Evolutionary conservation across 2,797 vertebrate species (phyloP).

Genomic region (Phrynocephalus forsythii): DNA sequence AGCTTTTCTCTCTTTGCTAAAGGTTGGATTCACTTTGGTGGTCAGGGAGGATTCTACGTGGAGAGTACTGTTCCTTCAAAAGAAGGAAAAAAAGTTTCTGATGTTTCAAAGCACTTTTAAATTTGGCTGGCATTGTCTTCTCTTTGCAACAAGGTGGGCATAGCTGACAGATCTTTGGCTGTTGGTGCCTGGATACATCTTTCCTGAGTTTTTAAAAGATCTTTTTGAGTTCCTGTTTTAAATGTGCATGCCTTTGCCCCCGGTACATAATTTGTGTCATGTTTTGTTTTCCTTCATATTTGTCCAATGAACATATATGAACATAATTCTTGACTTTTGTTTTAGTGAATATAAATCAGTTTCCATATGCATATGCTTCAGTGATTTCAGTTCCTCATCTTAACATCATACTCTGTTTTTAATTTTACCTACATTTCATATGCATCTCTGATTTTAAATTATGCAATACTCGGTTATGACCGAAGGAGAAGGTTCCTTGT

Average conservation of each 20-base stretch:
- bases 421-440: too few species aligned
- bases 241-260: background rate
- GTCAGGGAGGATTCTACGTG: constrained; percentile 15
- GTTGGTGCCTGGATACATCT: background rate
- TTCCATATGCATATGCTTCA: background rate
- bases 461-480: too few species aligned
- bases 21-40: constrained; percentile 23
- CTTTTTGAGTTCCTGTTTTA: background rate
- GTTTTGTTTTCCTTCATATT: background rate
- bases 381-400: too few species aligned
- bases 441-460: too few species aligned
- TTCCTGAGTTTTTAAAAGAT: background rate
- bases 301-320: background rate
- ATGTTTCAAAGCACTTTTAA: background rate
- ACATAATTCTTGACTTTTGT: background rate
- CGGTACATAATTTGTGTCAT: background rate
- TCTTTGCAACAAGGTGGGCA: background rate
- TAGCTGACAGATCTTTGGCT: background rate
- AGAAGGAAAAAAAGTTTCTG: background rate
- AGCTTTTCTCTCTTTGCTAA: background rate
- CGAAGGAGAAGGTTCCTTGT: too few species aligned
- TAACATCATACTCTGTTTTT: too few species aligned
- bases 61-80: background rate
- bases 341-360: background rate
- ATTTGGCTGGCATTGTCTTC: background rate